Percentiles rank a stretch among this genome's conserved stretches.
Evolutionary conservation across 1,140 invertebrate genomes (phyloP).

Genomic region (Drusus annulatus): DNA sequence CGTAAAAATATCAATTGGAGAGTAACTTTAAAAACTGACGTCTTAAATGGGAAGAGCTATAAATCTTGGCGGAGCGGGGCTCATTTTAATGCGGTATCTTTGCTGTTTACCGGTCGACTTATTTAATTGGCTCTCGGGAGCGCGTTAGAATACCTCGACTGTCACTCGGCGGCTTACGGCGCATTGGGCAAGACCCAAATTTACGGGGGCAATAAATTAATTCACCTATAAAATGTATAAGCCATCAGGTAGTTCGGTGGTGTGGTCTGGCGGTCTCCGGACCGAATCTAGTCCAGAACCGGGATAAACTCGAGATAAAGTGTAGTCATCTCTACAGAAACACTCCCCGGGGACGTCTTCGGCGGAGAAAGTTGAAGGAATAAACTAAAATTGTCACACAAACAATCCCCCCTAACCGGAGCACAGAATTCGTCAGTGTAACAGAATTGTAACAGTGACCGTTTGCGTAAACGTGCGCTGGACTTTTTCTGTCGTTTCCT

Average conservation of each 20-base stretch:
- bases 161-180: neutral
- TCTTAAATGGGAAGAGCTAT: no score
- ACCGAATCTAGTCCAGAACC: conserved; percentile 32
- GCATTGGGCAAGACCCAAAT: neutral
- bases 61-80: no score
- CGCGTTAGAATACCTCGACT: no score
- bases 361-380: conserved; percentile 51
- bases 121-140: no score
- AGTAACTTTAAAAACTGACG: no score
- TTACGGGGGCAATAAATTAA: neutral
- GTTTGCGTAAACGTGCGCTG: conserved; percentile 22
- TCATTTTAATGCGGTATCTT: no score
- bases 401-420: conserved; percentile 42
- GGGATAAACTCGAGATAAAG: conserved; percentile 58
- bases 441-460: conserved; percentile 35
- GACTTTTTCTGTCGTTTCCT: neutral
- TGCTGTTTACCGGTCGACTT: no score
- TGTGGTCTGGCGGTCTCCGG: neutral
- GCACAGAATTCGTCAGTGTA: neutral
- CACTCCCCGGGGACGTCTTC: conserved; percentile 47
- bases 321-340: conserved; percentile 51
- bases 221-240: neutral
- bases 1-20: no score
- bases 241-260: neutral
- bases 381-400: conserved; percentile 57